Percentiles rank a stretch among this genome's conserved stretches.
These are phyloP conservation scores for Calephelis virginiensis DNA, from an alignment of 1,140 invertebrate species.

Conservation along the genomic window DNA sequence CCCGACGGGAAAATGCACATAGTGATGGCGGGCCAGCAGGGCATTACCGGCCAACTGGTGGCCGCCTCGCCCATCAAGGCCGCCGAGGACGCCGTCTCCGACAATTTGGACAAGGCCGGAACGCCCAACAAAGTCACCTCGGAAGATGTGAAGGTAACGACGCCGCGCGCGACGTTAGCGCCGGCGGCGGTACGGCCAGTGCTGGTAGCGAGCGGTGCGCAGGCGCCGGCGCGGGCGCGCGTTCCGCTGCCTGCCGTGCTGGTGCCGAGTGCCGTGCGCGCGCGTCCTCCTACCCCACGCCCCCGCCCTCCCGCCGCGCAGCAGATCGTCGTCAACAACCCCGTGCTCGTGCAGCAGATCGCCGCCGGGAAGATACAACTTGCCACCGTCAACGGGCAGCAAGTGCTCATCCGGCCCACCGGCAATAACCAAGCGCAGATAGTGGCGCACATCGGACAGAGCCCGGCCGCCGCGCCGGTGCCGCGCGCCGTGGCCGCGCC, in stretches of 20 bases:
- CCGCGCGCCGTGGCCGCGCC: slow-evolving; percentile 40
- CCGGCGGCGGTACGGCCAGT: slow-evolving; percentile 33
- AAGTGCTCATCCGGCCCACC: slow-evolving; percentile 86
- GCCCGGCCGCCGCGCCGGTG: slow-evolving; percentile 39
- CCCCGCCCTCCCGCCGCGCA: slow-evolving; percentile 58
- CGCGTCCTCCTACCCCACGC: slow-evolving; percentile 41
- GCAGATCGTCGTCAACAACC: slow-evolving; percentile 88
- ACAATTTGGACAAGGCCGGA: slow-evolving; percentile 30
- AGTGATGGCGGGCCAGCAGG: slow-evolving; percentile 77
- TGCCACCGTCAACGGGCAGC: slow-evolving; percentile 90
- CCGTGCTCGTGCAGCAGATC: slow-evolving; percentile 86
- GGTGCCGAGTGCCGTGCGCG: slow-evolving; percentile 38
- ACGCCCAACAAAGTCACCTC: slow-evolving; percentile 28
- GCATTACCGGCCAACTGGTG: slow-evolving; percentile 57
- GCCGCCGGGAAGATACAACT: slow-evolving; percentile 88
- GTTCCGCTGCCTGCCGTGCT: slow-evolving; percentile 57
- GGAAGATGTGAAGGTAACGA: slow-evolving; percentile 36
- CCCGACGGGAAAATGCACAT: slow-evolving; percentile 96
- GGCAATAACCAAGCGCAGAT: slow-evolving; percentile 86
- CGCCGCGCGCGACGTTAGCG: slow-evolving; percentile 40
- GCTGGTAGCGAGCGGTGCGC: slow-evolving; percentile 49
- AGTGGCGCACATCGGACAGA: slow-evolving; percentile 80
- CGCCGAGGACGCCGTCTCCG: slow-evolving; percentile 28
- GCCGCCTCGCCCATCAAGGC: slow-evolving; percentile 46
- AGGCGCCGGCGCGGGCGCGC: slow-evolving; percentile 49